phyloP scores from a whole-genome alignment of 2,888 invertebrate genomes.

The Orchestes rusci region DNA sequence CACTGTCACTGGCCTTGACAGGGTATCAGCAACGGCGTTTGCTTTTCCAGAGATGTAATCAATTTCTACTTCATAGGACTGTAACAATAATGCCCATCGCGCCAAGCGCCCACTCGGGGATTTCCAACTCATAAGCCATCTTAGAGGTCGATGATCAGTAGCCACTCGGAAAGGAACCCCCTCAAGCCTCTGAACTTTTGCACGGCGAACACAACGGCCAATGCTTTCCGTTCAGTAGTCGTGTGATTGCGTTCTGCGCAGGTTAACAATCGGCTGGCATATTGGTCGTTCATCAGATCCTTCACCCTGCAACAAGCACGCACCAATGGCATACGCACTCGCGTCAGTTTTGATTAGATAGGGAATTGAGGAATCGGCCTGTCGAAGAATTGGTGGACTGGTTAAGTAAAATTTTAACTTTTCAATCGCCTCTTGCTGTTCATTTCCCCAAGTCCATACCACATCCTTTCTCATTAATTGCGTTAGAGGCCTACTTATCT shows the following conservation, averaged over 20 bases:
- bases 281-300: conserved; percentile 29
- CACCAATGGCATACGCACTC: conserved; percentile 27
- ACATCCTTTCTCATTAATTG: conserved; percentile 21
- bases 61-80: conserved; percentile 33
- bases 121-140: conserved; percentile 41
- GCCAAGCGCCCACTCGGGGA: conserved; percentile 39
- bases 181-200: conserved; percentile 37
- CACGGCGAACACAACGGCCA: conserved; percentile 34
- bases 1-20: conserved; percentile 20
- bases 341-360: conserved; percentile 30
- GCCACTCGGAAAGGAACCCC: conserved; percentile 34
- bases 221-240: conserved; percentile 29
- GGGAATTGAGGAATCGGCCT: conserved; percentile 22
- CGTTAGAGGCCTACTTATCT: conserved; percentile 22
- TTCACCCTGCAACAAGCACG: conserved; percentile 27
- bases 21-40: conserved; percentile 21
- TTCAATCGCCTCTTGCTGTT: conserved; percentile 19
- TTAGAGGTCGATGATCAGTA: conserved; percentile 45
- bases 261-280: conserved; percentile 29
- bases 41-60: conserved; percentile 17
- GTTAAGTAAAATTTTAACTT: conserved; percentile 21
- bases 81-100: too few relatives aligned
- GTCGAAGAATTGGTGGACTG: conserved; percentile 27
- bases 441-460: conserved; percentile 10
- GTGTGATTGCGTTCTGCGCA: conserved; percentile 28